These are phyloP conservation scores for Hystrix cristata DNA, from an alignment of 2,113 vertebrate genomes.

Conservation along the genomic window DNA sequence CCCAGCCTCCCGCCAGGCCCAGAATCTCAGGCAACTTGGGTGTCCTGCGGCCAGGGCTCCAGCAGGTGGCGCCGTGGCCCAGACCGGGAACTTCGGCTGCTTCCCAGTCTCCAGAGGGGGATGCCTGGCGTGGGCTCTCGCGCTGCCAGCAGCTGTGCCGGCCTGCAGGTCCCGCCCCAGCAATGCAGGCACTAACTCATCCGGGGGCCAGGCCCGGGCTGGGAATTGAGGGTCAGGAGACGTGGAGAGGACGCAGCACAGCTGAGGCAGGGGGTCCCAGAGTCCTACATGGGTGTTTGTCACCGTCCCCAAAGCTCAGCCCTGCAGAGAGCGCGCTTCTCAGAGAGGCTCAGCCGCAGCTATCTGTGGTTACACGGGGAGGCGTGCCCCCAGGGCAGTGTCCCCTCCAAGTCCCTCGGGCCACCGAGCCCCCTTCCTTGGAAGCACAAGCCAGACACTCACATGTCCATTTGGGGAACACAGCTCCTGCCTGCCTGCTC, in stretches of 20 bases:
- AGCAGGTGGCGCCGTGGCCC: conserved; percentile 79
- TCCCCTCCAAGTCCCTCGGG: background rate
- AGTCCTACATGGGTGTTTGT: background rate
- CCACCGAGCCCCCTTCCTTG: background rate
- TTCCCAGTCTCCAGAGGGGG: background rate
- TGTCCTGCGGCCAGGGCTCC: background rate
- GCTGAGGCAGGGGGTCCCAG: background rate
- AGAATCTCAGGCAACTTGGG: background rate
- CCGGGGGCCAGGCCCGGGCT: background rate
- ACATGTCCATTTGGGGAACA: background rate
- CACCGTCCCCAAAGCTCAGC: background rate
- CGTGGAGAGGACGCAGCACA: background rate
- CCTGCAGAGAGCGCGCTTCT: background rate
- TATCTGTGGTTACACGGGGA: background rate
- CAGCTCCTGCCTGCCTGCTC: background rate
- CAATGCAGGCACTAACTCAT: background rate
- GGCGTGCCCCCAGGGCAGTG: background rate
- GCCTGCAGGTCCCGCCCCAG: background rate
- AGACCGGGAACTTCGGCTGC: background rate
- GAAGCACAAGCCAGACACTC: background rate
- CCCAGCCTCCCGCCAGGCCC: rapidly evolving
- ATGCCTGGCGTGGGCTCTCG: background rate
- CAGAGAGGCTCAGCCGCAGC: background rate
- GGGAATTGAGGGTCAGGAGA: background rate
- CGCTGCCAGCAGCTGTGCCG: background rate